A percentile compares a stretch with the other conserved stretches of the same genome.
Evolutionary conservation across 2,888 invertebrate species (phyloP).

Genomic region (Coremacera marginata): DNA sequence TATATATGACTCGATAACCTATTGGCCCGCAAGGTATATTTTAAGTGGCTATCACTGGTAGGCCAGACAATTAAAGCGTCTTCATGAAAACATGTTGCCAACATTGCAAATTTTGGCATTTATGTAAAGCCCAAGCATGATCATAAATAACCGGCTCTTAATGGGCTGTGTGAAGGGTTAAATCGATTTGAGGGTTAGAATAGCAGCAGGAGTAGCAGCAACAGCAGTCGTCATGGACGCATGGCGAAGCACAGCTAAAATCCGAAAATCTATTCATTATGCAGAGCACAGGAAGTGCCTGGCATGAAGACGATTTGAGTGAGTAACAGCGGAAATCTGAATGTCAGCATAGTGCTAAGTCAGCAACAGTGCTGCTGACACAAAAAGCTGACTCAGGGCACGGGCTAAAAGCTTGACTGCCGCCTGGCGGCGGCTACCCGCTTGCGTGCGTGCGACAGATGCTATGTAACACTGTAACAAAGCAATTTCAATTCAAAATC

Average conservation of each 20-base stretch:
- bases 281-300: not conserved
- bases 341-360: not conserved
- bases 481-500: constrained; percentile 31
- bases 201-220: not conserved
- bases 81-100: not conserved
- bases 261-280: constrained; percentile 30
- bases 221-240: not conserved
- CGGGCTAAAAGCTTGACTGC: not conserved
- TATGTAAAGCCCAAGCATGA: not conserved
- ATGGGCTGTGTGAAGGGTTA: constrained; percentile 34
- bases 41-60: not conserved
- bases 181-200: constrained; percentile 10
- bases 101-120: constrained; percentile 19
- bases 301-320: not conserved
- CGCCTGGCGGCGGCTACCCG: not conserved
- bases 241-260: constrained; percentile 18
- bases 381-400: not conserved
- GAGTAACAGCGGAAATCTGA: not conserved
- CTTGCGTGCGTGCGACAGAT: not conserved
- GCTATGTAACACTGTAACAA: constrained; percentile 5
- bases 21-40: constrained; percentile 20
- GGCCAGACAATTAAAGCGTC: constrained; percentile 21
- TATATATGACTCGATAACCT: constrained; percentile 17
- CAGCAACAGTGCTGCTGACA: not conserved
- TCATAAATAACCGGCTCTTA: constrained; percentile 28